A percentile compares a stretch with the other conserved stretches of the same genome.
Evolutionary conservation across 2,888 invertebrate genomes (phyloP).

Genomic region (Celastrina argiolus): DNA sequence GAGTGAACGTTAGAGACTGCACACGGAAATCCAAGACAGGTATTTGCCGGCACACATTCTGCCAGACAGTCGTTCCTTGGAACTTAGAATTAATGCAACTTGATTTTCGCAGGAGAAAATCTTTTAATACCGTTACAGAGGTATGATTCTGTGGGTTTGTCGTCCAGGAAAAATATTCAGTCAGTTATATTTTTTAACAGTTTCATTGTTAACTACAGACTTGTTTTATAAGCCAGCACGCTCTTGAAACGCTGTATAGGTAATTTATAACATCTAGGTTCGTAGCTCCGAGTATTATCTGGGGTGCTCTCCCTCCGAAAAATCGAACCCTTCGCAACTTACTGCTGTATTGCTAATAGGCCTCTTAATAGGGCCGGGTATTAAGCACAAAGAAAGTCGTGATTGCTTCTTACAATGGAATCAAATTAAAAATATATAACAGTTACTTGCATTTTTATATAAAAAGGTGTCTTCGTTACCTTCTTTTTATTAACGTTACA

Average conservation of each 20-base stretch:
- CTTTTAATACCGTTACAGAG: constrained; percentile 15
- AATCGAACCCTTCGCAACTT: neutral
- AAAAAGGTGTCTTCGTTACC: no score
- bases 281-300: neutral
- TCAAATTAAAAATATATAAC: neutral
- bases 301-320: neutral
- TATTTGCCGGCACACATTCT: constrained; percentile 27
- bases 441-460: no score
- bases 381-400: neutral
- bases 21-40: constrained; percentile 29
- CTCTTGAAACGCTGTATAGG: neutral
- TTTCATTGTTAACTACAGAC: neutral
- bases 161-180: neutral
- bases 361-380: neutral
- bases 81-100: constrained; percentile 24
- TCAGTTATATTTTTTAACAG: neutral
- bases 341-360: neutral
- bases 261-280: neutral
- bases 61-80: constrained; percentile 23
- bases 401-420: neutral
- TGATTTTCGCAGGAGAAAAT: constrained; percentile 18
- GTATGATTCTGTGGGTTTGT: constrained; percentile 7
- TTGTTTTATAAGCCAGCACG: neutral
- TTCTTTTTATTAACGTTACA: no score
- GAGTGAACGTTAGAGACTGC: constrained; percentile 24